phyloP scores from a whole-genome alignment of 2,113 vertebrate genomes.

The Oncorhynchus tshawytscha region DNA sequence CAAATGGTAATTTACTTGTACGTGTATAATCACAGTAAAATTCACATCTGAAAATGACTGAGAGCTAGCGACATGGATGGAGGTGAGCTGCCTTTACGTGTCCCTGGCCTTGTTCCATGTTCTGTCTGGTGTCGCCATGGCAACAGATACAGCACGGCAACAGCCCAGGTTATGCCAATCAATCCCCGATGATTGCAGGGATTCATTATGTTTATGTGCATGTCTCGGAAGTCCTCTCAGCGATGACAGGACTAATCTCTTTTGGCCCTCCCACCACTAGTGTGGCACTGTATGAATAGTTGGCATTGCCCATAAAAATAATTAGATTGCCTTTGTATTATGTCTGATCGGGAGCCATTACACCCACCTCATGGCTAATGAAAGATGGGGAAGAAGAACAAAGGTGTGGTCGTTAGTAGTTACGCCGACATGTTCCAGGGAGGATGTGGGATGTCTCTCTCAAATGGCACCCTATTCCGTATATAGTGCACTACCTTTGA shows the following conservation, averaged over 20 bases:
- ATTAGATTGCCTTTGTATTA: constrained; percentile 55
- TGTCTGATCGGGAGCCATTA: constrained; percentile 13
- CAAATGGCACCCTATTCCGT: background rate
- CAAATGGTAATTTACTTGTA: constrained; percentile 29
- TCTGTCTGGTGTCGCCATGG: background rate
- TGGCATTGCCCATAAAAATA: constrained; percentile 45
- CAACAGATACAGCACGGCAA: background rate
- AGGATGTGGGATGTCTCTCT: too few relatives aligned
- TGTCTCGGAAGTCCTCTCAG: constrained; percentile 31
- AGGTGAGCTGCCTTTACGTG: background rate
- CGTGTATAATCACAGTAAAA: background rate
- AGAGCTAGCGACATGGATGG: background rate
- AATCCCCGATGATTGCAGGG: constrained; percentile 31
- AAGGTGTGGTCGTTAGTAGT: background rate
- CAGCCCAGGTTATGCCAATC: constrained; percentile 25
- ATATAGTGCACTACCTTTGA: background rate
- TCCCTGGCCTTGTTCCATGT: background rate
- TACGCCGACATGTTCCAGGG: too few relatives aligned
- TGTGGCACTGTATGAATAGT: background rate
- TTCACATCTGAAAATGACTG: background rate
- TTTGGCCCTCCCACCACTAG: constrained; percentile 45
- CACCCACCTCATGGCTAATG: constrained; percentile 44
- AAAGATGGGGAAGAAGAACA: constrained; percentile 23
- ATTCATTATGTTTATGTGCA: constrained; percentile 43
- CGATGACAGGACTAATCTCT: constrained; percentile 41